A percentile compares a stretch with the other conserved stretches of the same genome.
Conservation (phyloP, 35 echinoderm and acorn worm genomes). For the Patiria miniata region DNA sequence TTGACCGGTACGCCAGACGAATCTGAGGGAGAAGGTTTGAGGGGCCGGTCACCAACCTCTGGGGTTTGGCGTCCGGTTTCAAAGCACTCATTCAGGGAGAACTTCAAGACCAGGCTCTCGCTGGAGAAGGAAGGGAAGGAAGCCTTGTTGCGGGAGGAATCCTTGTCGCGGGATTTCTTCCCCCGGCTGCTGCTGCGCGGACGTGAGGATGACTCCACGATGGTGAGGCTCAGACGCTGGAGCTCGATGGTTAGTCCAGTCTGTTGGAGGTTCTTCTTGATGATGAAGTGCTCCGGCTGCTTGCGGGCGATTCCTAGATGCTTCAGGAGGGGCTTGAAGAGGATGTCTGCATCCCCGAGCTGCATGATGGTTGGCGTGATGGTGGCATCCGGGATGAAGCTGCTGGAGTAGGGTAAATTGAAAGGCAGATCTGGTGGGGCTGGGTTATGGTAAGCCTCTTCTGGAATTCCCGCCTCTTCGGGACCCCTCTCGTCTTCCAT, state of each 20-base stretch:
- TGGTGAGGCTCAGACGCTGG: conserved; percentile 3
- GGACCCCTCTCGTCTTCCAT: not conserved
- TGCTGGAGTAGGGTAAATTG: not conserved
- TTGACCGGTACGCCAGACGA: conserved; percentile 38
- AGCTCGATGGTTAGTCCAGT: not conserved
- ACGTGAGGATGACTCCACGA: not conserved
- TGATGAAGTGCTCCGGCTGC: conserved; percentile 25
- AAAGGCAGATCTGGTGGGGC: not conserved
- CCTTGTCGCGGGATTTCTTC: conserved; percentile 30
- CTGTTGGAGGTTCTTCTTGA: conserved; percentile 29
- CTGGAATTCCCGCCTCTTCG: not conserved
- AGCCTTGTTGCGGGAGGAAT: not conserved
- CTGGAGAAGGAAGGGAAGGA: conserved; percentile 67
- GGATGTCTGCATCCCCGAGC: conserved; percentile 77
- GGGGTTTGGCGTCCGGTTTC: conserved; percentile 15
- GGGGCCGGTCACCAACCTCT: not conserved
- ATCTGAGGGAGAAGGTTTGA: conserved; percentile 19
- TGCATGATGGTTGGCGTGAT: conserved; percentile 64
- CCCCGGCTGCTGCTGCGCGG: conserved; percentile 24
- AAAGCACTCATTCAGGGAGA: conserved; percentile 58
- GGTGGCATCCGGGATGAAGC: not conserved
- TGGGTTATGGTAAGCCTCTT: not conserved
- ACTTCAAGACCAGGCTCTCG: conserved; percentile 59
- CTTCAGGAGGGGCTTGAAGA: conserved; percentile 85
- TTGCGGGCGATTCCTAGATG: conserved; percentile 59